phyloP scores from a whole-genome alignment of 2,797 vertebrate genomes.

The Salmo trutta region DNA sequence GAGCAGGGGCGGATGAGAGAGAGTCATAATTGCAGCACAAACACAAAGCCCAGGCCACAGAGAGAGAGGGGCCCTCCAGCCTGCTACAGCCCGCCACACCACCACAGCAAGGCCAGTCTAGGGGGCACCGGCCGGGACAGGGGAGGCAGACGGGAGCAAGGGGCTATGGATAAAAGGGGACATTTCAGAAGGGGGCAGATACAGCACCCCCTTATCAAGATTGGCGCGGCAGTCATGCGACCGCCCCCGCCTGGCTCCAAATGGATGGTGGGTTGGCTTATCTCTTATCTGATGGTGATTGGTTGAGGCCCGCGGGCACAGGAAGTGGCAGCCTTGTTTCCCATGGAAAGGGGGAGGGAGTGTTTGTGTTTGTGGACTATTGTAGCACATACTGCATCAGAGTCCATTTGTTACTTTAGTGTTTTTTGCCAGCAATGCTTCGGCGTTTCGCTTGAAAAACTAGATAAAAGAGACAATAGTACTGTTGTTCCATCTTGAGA shows the following conservation, averaged over 20 bases:
- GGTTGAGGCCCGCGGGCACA: slow-evolving; percentile 41
- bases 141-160: not conserved
- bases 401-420: too few species aligned
- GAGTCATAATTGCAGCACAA: slow-evolving; percentile 62
- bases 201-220: slow-evolving; percentile 35
- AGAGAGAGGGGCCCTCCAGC: slow-evolving; percentile 46
- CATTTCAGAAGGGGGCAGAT: slow-evolving; percentile 29
- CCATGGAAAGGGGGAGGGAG: slow-evolving; percentile 6
- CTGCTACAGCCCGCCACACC: not conserved
- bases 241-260: slow-evolving; percentile 20
- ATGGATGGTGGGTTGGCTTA: slow-evolving; percentile 38
- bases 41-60: slow-evolving; percentile 56
- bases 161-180: slow-evolving; percentile 9
- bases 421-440: too few species aligned
- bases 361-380: too few species aligned
- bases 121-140: not conserved
- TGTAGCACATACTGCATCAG: too few species aligned
- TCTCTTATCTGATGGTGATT: slow-evolving; percentile 61
- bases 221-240: slow-evolving; percentile 38
- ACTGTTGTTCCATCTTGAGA: too few species aligned
- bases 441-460: too few species aligned
- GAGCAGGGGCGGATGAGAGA: slow-evolving; percentile 52
- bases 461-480: too few species aligned
- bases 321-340: slow-evolving; percentile 60
- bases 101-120: slow-evolving; percentile 28